Evolutionary conservation across 2,797 vertebrate genomes (phyloP), one percentile per base, ranked within the genome.

Genomic region (Erethizon dorsatum): DNA sequence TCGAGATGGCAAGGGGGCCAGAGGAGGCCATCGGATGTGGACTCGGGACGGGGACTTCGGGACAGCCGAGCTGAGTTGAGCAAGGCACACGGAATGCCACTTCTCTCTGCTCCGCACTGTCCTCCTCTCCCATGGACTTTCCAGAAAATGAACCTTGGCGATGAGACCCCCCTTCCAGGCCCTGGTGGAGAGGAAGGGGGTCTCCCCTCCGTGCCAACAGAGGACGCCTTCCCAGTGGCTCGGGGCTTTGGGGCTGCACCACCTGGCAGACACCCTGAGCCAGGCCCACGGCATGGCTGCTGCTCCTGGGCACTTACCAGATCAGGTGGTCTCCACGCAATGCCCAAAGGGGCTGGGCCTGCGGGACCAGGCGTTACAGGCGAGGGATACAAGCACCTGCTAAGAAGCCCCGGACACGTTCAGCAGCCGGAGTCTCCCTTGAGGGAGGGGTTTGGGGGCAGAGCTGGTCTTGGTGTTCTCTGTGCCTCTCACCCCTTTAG

Each of bases 211-310:
- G 0, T 9, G 22, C 87, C 89, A 83, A 94, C 52, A 96, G 94
- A 86, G 69, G 92, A 65, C 28, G 1, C 37, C 78, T 94, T 92
- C 54, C 85, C 94, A 80, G 0, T 28, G 24, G 24, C 91, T 91
- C 50, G 50, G 14, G n/a, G 22, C 26, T n/a, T n/a, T 13, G 22
- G n/a, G 83, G 80, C 22, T 50, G 90, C 71, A 84, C 95, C 93
- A 78, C 73, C 91, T 96, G 96, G 82, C 97, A 95, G 96, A 33
- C 59, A 20, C 12, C 1, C 22, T 12, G 80, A 61, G 24, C 86
- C 80, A 4, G 24, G 7, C 63, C 56, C 17, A 1, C 28, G 45
- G 75, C n/a, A 56, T 57, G 37, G 13, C 47, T 61, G 50, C n/a
- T 52, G 56, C 56, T 92, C 54, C 15, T 31, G 47, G 52, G 24